Conservation (phyloP, 2,888 invertebrate genomes). For the Oscheius sp. region DNA sequence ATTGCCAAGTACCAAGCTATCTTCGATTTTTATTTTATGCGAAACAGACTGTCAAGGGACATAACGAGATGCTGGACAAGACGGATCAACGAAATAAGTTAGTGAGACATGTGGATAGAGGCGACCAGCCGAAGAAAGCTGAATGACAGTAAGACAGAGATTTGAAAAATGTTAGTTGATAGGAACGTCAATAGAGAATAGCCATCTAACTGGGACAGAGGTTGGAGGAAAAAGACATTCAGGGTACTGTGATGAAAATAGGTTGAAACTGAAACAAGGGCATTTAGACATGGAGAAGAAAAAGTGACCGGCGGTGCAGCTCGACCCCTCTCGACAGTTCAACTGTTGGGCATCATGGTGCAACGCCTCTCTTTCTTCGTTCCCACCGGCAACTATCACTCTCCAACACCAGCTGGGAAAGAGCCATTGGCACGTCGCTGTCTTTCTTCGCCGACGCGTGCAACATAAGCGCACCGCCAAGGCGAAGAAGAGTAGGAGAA, state of each 20-base stretch:
- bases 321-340: slow-evolving; percentile 1
- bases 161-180: no score
- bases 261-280: background rate
- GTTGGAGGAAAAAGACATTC: no score
- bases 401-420: slow-evolving; percentile 23
- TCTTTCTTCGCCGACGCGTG: slow-evolving; percentile 2
- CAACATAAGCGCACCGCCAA: background rate
- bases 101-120: no score
- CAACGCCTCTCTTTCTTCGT: background rate
- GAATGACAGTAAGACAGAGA: no score
- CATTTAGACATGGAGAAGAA: background rate
- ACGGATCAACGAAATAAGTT: no score
- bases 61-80: no score
- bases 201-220: slow-evolving; percentile 18
- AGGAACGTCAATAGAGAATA: no score
- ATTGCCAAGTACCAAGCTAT: no score
- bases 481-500: background rate
- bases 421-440: background rate
- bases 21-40: no score
- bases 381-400: slow-evolving; percentile 8
- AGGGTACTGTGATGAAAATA: no score
- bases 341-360: background rate
- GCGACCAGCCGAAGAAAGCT: no score
- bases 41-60: no score
- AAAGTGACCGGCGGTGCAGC: background rate